phyloP scores from a whole-genome alignment of 2,888 invertebrate species.

The Drosophila rubida region DNA sequence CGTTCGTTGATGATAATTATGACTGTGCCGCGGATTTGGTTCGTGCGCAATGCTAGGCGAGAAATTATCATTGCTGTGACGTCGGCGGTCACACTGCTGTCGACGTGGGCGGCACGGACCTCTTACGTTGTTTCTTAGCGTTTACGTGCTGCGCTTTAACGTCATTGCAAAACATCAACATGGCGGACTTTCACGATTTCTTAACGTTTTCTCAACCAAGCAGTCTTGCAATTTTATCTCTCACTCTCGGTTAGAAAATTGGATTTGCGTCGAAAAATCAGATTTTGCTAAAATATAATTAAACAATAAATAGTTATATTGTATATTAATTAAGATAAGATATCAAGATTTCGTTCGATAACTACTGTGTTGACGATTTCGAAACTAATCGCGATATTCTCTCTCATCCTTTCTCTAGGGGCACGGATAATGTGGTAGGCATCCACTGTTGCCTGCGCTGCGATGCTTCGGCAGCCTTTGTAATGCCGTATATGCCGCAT shows the following conservation, averaged over 20 bases:
- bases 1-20: constrained; percentile 57
- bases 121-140: constrained; percentile 4
- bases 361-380: not conserved
- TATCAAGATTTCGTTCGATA: too few relatives aligned
- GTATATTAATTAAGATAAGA: too few relatives aligned
- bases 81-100: constrained; percentile 24
- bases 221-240: too few relatives aligned
- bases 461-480: constrained; percentile 92
- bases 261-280: too few relatives aligned
- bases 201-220: too few relatives aligned
- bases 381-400: not conserved
- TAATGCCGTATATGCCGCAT: constrained; percentile 95
- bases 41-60: constrained; percentile 54
- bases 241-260: too few relatives aligned
- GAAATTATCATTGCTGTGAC: constrained; percentile 52
- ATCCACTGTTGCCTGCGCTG: constrained; percentile 91
- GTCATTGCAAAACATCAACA: not conserved
- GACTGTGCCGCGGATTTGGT: constrained; percentile 46
- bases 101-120: constrained; percentile 25
- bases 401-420: constrained; percentile 85
- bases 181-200: not conserved
- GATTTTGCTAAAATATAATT: too few relatives aligned
- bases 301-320: too few relatives aligned
- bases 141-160: constrained; percentile 3
- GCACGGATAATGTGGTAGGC: constrained; percentile 92